Evolutionary conservation across 2,797 vertebrate species (phyloP), one percentile per base, ranked within the genome.

Genomic region (Darevskia mixta): DNA sequence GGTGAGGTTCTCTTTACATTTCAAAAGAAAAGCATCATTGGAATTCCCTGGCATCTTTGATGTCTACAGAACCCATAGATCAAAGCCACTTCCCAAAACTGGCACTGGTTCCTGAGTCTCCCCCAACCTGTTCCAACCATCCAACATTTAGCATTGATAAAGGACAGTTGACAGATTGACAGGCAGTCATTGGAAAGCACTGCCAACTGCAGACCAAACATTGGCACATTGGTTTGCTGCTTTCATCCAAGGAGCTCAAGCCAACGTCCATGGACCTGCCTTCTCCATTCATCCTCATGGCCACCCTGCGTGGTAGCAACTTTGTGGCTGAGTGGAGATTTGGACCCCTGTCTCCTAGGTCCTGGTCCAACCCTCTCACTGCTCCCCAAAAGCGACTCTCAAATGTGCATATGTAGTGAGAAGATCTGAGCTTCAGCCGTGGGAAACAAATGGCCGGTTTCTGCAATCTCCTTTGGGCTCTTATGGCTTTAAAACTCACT

Each of bases 401-500:
- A 64, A 64, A 64, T 64, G 61, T 7, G 20, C 20, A 35, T 8
- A 73, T 6, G 41, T 81, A 29, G 17, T 9, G 41, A 69, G n/a
- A 32, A 61, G n/a, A 35, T 27, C 45, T 83, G 66, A 73, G 32
- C 45, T 58, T 32, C 25, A 27, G 20, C 69, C 45, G 9, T 35
- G n/a, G 67, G 72, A 72, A 83, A 83, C 23, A 73, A 58, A 73
- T 23, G 43, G 17, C 61, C 17, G 27, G 23, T 55, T 25, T 3
- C 35, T 45, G 45, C 75, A 43, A 79, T 83, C 66, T 17, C n/a
- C 79, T 45, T 32, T 55, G 5, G 6, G 25, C 72, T 72, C 45
- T 61, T 71, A 71, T 18, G 43, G 64, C 32, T 88, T 79, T 79
- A 79, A 72, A 69, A 41, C 76, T 79, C 87, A 72, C 75, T 88